These are phyloP conservation scores for Hirtodrosophila trivittata DNA, from an alignment of 2,888 invertebrate genomes.

Conservation along the genomic window DNA sequence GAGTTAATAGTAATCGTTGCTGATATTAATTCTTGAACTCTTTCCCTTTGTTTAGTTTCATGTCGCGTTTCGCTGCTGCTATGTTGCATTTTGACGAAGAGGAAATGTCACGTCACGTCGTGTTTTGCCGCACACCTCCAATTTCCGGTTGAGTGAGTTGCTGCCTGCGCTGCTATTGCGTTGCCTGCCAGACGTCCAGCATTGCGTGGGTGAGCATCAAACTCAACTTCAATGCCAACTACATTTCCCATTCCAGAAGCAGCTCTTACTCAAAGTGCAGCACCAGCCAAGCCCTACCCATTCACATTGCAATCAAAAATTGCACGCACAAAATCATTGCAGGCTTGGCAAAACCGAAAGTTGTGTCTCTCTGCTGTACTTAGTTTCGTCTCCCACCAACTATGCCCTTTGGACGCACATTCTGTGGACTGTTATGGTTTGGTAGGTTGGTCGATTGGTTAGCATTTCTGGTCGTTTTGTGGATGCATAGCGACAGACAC, in stretches of 20 bases:
- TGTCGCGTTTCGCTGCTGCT: slow-evolving; percentile 46
- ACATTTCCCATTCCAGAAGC: background rate
- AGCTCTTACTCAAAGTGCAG: background rate
- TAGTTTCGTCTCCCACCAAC: slow-evolving; percentile 15
- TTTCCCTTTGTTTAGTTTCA: slow-evolving; percentile 63
- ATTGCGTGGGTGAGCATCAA: slow-evolving; percentile 35
- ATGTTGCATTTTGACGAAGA: slow-evolving; percentile 82
- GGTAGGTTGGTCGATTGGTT: slow-evolving; percentile 52
- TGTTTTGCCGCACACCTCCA: slow-evolving; percentile 84
- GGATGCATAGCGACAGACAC: slow-evolving; percentile 54
- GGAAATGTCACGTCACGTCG: slow-evolving; percentile 84
- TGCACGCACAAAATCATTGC: slow-evolving; percentile 66
- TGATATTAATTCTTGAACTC: slow-evolving; percentile 25
- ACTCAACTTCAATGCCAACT: slow-evolving; percentile 5
- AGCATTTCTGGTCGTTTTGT: slow-evolving; percentile 66
- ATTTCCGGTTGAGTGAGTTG: slow-evolving; percentile 82
- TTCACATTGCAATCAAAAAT: slow-evolving; percentile 67
- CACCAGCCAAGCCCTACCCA: background rate
- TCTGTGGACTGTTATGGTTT: slow-evolving; percentile 26
- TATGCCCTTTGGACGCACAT: slow-evolving; percentile 1
- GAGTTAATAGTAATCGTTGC: slow-evolving; percentile 21
- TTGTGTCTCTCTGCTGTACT: slow-evolving; percentile 32
- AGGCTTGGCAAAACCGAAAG: slow-evolving; percentile 22
- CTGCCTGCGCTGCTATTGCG: slow-evolving; percentile 30
- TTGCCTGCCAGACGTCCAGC: slow-evolving; percentile 30